Conservation (phyloP, 1,140 invertebrate species). For the Drosophila rufa region DNA sequence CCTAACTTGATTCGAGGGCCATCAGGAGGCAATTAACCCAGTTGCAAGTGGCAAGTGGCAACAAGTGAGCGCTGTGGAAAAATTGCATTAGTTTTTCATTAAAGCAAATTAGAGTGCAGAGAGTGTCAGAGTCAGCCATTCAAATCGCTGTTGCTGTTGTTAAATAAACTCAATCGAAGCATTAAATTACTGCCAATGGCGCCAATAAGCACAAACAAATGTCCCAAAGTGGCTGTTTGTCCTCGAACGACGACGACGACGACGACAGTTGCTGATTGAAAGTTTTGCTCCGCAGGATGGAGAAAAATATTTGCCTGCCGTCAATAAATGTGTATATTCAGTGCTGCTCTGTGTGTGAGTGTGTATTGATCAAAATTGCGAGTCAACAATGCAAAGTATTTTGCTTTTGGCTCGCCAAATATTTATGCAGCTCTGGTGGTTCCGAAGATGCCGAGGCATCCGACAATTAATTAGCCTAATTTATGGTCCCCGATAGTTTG, state of each 20-base stretch:
- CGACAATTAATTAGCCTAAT: constrained; percentile 62
- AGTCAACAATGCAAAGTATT: constrained; percentile 64
- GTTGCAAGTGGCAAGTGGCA: constrained; percentile 41
- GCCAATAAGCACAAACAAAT: constrained; percentile 65
- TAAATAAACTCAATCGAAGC: constrained; percentile 75
- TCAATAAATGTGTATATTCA: constrained; percentile 60
- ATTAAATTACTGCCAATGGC: constrained; percentile 77
- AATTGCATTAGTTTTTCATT: constrained; percentile 72
- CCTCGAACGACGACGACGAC: constrained; percentile 9
- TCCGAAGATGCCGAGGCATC: neutral
- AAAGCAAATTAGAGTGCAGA: constrained; percentile 55
- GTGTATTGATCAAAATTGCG: constrained; percentile 53
- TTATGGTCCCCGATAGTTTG: constrained; percentile 30
- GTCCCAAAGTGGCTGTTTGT: constrained; percentile 37
- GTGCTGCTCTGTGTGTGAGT: constrained; percentile 14
- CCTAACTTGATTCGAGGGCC: constrained; percentile 9
- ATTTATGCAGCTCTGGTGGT: constrained; percentile 26
- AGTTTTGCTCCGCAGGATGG: constrained; percentile 38
- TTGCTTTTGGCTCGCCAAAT: constrained; percentile 46
- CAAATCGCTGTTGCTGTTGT: constrained; percentile 51
- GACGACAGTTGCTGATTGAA: constrained; percentile 54
- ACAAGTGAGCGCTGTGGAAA: constrained; percentile 47
- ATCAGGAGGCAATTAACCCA: constrained; percentile 66
- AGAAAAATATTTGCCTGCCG: constrained; percentile 60
- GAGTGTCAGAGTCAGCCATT: constrained; percentile 6